Conservation (phyloP, 2,113 vertebrate genomes). For the Choloepus hoffmanni region DNA sequence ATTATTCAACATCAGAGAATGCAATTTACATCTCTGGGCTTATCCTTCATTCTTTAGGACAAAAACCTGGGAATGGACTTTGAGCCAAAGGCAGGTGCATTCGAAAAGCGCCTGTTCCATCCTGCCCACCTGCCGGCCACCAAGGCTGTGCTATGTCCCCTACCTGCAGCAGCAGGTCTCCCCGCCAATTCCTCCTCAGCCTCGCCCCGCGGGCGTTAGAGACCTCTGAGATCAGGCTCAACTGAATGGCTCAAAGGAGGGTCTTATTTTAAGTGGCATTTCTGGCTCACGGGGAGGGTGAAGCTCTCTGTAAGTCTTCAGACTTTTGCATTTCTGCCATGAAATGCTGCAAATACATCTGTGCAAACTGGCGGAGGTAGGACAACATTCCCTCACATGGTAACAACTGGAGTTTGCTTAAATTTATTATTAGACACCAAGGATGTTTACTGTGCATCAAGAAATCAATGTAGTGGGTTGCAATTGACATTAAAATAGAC, state of each 20-base stretch:
- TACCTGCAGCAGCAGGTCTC: neutral
- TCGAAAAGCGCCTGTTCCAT: neutral
- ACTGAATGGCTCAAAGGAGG: neutral
- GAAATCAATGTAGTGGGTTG: neutral
- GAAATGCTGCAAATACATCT: neutral
- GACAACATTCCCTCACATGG: neutral
- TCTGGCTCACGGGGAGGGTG: neutral
- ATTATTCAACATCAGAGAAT: too few relatives aligned
- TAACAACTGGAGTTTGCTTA: neutral
- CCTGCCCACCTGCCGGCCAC: too few relatives aligned
- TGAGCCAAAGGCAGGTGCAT: neutral
- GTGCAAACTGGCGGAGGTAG: neutral
- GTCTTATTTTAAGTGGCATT: neutral
- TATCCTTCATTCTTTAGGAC: neutral
- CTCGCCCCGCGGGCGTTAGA: neutral
- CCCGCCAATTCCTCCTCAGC: neutral
- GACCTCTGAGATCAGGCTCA: neutral
- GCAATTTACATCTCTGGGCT: neutral
- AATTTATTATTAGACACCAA: neutral
- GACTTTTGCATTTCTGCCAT: neutral
- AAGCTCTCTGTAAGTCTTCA: neutral
- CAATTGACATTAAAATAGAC: neutral
- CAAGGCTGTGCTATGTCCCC: neutral
- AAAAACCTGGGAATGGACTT: neutral
- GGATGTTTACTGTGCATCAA: neutral